A percentile compares a stretch with the other conserved stretches of the same genome.
Evolutionary conservation across 2,113 vertebrate species (phyloP).

Genomic region (Dryoscopus gambensis): DNA sequence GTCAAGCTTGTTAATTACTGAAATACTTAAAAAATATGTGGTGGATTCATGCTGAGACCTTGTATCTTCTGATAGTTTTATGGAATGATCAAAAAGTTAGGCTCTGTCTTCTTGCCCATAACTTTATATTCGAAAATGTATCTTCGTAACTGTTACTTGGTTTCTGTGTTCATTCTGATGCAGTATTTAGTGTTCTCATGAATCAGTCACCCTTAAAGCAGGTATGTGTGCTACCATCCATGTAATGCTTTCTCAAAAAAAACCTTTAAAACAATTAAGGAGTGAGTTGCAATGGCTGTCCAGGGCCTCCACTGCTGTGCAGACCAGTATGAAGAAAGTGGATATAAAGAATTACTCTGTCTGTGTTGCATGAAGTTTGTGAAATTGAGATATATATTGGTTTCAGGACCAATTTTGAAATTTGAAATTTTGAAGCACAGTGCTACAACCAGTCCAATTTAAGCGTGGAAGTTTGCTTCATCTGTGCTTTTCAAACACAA

Average conservation of each 20-base stretch:
- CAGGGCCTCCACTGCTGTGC: rapidly evolving
- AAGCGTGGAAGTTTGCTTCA: not conserved
- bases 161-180: not conserved
- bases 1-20: not conserved
- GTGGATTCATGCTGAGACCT: not conserved
- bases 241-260: not conserved
- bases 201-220: not conserved
- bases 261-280: not conserved
- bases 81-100: not conserved
- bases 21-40: not conserved
- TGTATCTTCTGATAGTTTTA: not conserved
- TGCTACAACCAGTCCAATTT: not conserved
- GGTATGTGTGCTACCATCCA: not conserved
- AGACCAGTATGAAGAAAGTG: not conserved
- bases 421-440: not conserved
- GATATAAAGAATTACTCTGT: not conserved
- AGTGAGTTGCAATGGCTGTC: not conserved
- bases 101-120: not conserved
- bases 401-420: not conserved
- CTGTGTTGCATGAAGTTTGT: not conserved
- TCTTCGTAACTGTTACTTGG: not conserved
- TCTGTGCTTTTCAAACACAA: not conserved
- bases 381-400: not conserved
- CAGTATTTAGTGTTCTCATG: not conserved
- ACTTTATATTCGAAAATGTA: not conserved